Percentiles rank a stretch among this genome's conserved stretches.
Evolutionary conservation across 2,888 invertebrate genomes (phyloP).

Genomic region (Agrochola circellaris): DNA sequence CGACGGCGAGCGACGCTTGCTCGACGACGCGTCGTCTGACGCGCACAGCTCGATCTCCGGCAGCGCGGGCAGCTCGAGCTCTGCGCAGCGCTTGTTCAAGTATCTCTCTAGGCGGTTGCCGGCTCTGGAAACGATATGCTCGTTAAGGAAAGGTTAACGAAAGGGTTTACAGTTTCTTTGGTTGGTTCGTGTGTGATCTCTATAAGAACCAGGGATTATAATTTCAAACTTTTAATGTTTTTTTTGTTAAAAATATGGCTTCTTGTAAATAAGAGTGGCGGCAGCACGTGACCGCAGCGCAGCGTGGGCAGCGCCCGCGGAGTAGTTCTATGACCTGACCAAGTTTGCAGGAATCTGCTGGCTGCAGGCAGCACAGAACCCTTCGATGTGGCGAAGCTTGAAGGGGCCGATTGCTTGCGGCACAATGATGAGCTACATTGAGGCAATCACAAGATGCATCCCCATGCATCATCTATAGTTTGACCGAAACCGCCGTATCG

Average conservation of each 20-base stretch:
- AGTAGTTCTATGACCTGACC: neutral
- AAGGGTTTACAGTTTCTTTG: neutral
- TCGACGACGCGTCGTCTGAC: constrained; percentile 45
- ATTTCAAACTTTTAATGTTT: neutral
- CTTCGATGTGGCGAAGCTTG: neutral
- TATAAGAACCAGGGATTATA: neutral
- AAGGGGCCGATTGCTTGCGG: neutral
- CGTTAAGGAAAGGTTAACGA: too few species aligned
- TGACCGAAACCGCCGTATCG: too few species aligned
- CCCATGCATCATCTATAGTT: neutral
- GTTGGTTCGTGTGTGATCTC: neutral
- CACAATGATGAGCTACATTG: neutral
- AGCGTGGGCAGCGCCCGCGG: neutral
- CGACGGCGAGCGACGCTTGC: constrained; percentile 64
- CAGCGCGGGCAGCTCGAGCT: constrained; percentile 91
- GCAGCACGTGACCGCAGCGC: neutral
- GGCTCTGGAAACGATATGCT: constrained; percentile 89
- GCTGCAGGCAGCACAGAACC: neutral
- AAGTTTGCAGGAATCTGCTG: neutral
- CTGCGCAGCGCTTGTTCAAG: constrained; percentile 93
- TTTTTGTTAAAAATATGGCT: neutral
- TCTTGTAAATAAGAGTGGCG: neutral
- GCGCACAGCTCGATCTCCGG: constrained; percentile 81
- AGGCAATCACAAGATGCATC: too few species aligned
- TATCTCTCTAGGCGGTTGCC: constrained; percentile 93